Base-by-base conservation (phyloP, 2,888 invertebrate genomes). In the Thereva nobilitata region DNA sequence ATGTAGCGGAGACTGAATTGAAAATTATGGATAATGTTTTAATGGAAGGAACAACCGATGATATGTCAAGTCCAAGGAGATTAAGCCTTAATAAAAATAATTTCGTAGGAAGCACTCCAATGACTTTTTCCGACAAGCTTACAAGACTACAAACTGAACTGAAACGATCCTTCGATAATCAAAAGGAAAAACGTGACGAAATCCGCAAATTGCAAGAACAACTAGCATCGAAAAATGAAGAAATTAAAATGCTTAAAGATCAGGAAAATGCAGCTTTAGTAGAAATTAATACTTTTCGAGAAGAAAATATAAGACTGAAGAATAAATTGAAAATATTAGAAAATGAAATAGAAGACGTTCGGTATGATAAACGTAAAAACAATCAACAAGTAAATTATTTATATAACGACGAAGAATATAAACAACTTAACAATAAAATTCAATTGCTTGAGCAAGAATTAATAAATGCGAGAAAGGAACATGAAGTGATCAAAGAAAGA, bases 181-280 rank as follows among this genome's bases (percentile, higher is more conserved):
- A 83, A 49, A 82, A 81, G 64, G 73, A 74, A 1, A 84, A 84
- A 70, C 77, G 83, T n/a, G 84, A 84, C 68, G 83, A 85, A 71
- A 83, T 84, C 45, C 80, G 79, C n/a, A 79, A 78, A 49, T 72
- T 84, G 35, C 82, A 83, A 67, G 79, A 80, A 35, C 70, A 73
- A 2, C 45, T 81, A 2, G 73, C 74, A 0, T 74, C 74, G 4
- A 78, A 76, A 49, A 73, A 75, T 40, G 66, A 70, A 0, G 78
- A 80, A 56, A 71, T 80, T 49, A 75, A 76, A 8, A 66, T 57
- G 4, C 66, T 79, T 2, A 78, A 76, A 53, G 73, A 76, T 0
- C 76, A 77, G 12, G 82, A 82, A 72, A 80, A 80, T 65, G 75
- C 74, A 57, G 73, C 76, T 0, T 68, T 80, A 5, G 61, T 71